Evolutionary conservation across 2,888 invertebrate species (phyloP).

Genomic region (Ceriagrion tenellum): DNA sequence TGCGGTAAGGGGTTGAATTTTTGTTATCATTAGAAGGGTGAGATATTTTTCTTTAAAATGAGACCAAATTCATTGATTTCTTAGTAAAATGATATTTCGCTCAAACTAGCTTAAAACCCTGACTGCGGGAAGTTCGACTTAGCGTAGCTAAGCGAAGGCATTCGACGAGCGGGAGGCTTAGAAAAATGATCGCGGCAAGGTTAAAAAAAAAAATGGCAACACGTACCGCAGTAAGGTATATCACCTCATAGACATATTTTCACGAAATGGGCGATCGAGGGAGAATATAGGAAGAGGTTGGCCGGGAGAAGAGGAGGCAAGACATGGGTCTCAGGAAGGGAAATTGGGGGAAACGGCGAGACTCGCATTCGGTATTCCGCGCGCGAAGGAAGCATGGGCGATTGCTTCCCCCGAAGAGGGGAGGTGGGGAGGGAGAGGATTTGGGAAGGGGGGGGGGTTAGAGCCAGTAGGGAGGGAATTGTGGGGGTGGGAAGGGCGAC

Average conservation of each 20-base stretch:
- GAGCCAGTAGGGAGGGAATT: neutral
- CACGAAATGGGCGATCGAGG: neutral
- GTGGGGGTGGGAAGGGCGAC: no score
- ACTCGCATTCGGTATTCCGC: constrained; percentile 58
- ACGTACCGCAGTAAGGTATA: neutral
- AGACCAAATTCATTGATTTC: no score
- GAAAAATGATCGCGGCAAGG: no score
- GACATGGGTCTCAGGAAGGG: neutral
- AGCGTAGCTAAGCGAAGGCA: neutral
- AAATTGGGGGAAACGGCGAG: constrained; percentile 37
- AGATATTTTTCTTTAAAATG: no score
- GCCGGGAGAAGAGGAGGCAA: neutral
- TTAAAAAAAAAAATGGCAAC: neutral
- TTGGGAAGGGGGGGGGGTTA: neutral
- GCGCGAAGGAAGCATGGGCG: constrained; percentile 44
- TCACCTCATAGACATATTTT: neutral
- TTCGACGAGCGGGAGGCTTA: no score
- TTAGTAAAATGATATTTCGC: no score
- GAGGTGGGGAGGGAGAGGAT: neutral
- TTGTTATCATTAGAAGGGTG: no score
- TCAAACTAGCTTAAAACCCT: no score
- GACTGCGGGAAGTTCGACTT: no score
- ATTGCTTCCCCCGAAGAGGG: constrained; percentile 41
- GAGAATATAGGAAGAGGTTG: neutral
- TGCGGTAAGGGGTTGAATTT: no score